Conservation (phyloP, 2,888 invertebrate genomes). For the Pterobdella sp. region DNA sequence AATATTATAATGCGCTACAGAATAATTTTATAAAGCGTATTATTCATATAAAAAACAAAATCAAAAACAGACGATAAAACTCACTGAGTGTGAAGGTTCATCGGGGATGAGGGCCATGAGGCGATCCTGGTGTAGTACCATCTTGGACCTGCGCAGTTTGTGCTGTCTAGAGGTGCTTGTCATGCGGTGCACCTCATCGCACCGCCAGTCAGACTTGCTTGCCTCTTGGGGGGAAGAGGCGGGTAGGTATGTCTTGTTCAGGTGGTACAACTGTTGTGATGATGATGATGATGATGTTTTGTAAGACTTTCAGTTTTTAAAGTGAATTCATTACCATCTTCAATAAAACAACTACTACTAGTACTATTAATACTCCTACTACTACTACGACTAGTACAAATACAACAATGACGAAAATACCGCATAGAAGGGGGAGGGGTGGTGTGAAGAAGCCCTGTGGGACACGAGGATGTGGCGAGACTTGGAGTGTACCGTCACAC, state of each 20-base stretch:
- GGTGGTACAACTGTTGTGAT: neutral
- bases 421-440: conserved; percentile 48
- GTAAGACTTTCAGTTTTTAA: no score
- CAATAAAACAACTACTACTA: neutral
- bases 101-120: neutral
- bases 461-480: conserved; percentile 65
- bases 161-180: neutral
- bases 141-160: neutral
- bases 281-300: neutral
- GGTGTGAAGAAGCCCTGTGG: conserved; percentile 60
- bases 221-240: no score
- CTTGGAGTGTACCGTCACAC: conserved; percentile 62
- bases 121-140: neutral
- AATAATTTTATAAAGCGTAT: no score
- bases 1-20: no score
- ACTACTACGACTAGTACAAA: neutral
- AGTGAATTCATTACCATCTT: neutral
- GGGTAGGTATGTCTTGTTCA: no score
- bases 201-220: no score
- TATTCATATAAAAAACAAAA: neutral
- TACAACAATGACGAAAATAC: neutral
- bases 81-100: neutral
- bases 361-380: neutral
- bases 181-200: neutral
- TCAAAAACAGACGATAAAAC: neutral